A percentile compares a stretch with the other conserved stretches of the same genome.
phyloP scores from a whole-genome alignment of 2,888 invertebrate species.

The Beris morrisii region DNA sequence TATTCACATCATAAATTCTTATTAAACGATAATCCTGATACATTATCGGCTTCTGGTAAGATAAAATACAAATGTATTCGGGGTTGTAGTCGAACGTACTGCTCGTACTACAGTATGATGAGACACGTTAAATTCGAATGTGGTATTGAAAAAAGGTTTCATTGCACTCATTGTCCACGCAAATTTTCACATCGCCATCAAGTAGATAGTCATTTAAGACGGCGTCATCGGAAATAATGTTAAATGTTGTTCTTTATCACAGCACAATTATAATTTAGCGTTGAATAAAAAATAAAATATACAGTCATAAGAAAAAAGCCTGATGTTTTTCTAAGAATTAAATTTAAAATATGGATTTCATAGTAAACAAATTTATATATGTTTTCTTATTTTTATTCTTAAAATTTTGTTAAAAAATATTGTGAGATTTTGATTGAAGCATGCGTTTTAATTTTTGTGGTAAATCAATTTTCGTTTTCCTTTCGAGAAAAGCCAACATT shows the following conservation, averaged over 20 bases:
- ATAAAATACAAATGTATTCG: constrained; percentile 34
- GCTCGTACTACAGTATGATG: constrained; percentile 45
- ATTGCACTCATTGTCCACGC: constrained; percentile 44
- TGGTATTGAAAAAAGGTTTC: constrained; percentile 46
- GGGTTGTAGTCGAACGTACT: constrained; percentile 53
- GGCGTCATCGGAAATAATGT: background rate
- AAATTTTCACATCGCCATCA: constrained; percentile 26
- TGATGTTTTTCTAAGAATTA: background rate
- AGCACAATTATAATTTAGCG: background rate
- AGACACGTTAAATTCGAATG: constrained; percentile 53
- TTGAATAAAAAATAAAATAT: background rate
- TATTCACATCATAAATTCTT: background rate
- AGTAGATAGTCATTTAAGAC: constrained; percentile 13
- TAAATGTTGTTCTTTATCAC: background rate
- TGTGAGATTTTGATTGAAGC: too few relatives aligned
- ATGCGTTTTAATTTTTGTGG: background rate
- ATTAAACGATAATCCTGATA: background rate
- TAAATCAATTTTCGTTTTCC: too few relatives aligned
- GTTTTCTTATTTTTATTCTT: background rate
- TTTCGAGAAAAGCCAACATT: too few relatives aligned
- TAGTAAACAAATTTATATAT: too few relatives aligned
- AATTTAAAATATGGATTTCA: too few relatives aligned
- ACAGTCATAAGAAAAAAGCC: background rate
- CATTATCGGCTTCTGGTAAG: background rate
- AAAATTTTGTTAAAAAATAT: background rate